Evolutionary conservation across 2,113 vertebrate species (phyloP).

Genomic region (Callorhinus ursinus): DNA sequence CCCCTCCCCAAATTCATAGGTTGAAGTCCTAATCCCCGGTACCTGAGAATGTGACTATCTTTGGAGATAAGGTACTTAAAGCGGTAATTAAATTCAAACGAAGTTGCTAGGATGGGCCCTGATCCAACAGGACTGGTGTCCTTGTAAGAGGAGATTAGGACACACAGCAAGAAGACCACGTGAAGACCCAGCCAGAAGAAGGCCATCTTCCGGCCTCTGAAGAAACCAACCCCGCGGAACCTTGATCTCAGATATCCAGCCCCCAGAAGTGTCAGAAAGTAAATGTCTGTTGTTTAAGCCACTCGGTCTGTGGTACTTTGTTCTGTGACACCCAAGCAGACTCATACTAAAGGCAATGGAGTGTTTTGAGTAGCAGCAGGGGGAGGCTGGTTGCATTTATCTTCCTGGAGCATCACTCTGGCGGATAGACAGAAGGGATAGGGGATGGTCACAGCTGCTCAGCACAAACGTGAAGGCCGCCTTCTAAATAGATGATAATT

Average conservation of each 20-base stretch:
- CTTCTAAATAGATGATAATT: not conserved
- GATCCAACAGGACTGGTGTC: not conserved
- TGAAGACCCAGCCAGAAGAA: not conserved
- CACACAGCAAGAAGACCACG: not conserved
- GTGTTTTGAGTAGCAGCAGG: not conserved
- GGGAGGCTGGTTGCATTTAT: not conserved
- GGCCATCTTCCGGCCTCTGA: not conserved
- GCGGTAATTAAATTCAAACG: not conserved
- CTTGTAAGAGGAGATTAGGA: not conserved
- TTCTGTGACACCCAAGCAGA: not conserved
- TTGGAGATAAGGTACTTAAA: not conserved
- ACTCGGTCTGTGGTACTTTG: too few species aligned
- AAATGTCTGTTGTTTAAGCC: not conserved
- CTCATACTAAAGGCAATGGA: not conserved
- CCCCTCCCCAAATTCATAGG: not conserved
- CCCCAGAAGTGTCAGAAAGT: not conserved
- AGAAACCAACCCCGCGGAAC: not conserved
- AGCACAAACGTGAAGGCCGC: not conserved
- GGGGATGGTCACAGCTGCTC: rapidly evolving
- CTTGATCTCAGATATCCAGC: not conserved
- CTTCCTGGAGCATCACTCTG: not conserved
- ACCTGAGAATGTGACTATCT: not conserved
- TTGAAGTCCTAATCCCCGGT: not conserved
- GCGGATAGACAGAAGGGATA: not conserved
- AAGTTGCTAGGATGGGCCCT: not conserved